A percentile compares a stretch with the other conserved stretches of the same genome.
Evolutionary conservation across 2,113 vertebrate species (phyloP).

Genomic region (Mastomys natalensis): DNA sequence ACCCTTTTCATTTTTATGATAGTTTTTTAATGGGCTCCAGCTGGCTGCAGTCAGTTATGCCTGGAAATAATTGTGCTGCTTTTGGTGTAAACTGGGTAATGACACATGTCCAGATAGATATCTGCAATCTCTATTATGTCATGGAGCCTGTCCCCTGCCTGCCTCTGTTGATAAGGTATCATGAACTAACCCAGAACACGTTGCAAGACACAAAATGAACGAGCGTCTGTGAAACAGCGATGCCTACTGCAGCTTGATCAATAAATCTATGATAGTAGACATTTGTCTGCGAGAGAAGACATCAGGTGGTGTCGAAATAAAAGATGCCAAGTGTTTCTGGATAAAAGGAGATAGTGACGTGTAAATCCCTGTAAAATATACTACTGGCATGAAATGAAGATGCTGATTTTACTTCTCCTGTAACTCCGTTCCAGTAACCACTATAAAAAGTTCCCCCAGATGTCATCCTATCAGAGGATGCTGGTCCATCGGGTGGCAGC

Average conservation of each 20-base stretch:
- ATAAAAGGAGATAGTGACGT: background rate
- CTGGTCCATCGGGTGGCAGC: conserved; percentile 96
- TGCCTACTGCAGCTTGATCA: background rate
- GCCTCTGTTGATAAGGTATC: background rate
- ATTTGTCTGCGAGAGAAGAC: background rate
- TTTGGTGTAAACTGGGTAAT: conserved; percentile 47
- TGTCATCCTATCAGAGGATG: conserved; percentile 98
- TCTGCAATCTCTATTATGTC: conserved; percentile 18
- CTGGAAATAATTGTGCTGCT: conserved; percentile 65
- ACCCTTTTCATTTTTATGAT: conserved; percentile 70
- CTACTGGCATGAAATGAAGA: background rate
- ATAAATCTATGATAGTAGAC: conserved; percentile 22
- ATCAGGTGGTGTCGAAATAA: background rate
- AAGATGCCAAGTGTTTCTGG: background rate
- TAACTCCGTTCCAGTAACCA: conserved; percentile 86
- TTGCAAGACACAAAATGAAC: background rate
- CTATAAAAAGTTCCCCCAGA: conserved; percentile 98
- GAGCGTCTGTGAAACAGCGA: conserved; percentile 18
- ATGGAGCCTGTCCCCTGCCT: background rate
- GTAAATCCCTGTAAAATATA: background rate
- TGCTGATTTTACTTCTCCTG: background rate
- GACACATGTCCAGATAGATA: conserved; percentile 67
- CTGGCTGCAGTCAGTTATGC: conserved; percentile 66
- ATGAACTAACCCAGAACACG: conserved; percentile 33
- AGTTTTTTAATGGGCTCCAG: conserved; percentile 74